Base-by-base conservation (phyloP, 2,888 invertebrate species). In the Eupelmus urozonus region DNA sequence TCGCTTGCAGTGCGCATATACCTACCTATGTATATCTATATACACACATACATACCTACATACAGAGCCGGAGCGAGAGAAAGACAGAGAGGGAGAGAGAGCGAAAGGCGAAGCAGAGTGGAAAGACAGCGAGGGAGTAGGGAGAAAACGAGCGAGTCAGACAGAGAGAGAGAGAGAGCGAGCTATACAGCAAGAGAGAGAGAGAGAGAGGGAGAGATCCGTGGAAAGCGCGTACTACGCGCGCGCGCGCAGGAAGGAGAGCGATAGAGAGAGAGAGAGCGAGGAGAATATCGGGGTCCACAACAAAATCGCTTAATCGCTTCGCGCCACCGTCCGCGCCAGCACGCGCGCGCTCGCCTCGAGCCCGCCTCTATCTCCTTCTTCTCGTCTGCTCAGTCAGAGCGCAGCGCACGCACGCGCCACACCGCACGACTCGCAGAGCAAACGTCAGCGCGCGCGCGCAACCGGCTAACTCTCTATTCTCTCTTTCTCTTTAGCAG, bases 281-380 rank as follows among this genome's bases (percentile, higher is more conserved):
- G 83, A 85, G 84, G 84, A 87, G 88, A 88, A 88, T 88, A 88
- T 88, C 88, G 88, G 85, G 88, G 87, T 89, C 87, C 89, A 89
- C 88, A 89, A 89, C 88, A 89, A 89, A 89, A 89, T 89, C 89
- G 89, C 89, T 89, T 89, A 89, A 89, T 89, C 89, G 89, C 87
- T 87, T 88, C 88, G 89, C 89, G 89, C 87, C 89, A 88, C 87
- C 88, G 88, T 88, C 85, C 87, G 87, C 86, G 84, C 82, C 81
- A 62, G 59, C 80, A 76, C 80, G 75, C 80, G 73, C 59, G 29
- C 62, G 55, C 55, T 27, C 25, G 25, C 29, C n/a, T 29, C 29
- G 20, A 3, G 59, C 29, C 16, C 25, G 23, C 55, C 9, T 20
- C 16, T 16, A 55, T n/a, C n/a, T n/a, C n/a, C n/a, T n/a, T n/a